Evolutionary conservation across 2,113 vertebrate genomes (phyloP), one percentile per base, ranked within the genome.

Genomic region (Nettapus auritus): DNA sequence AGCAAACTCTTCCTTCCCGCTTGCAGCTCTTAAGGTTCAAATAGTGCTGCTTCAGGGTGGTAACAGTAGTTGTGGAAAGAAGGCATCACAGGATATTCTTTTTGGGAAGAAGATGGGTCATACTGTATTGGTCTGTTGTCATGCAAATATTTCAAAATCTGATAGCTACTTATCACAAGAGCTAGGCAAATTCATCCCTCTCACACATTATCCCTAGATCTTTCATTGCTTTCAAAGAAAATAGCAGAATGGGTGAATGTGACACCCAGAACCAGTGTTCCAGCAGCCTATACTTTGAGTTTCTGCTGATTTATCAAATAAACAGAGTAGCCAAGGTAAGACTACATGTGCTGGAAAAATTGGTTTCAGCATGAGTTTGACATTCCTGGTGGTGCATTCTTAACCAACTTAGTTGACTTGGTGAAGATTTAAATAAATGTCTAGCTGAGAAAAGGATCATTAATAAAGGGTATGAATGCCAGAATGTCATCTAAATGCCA

Each of bases 121-220:
- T 83, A 57, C 80, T 70, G 94, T 88, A 85, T 62, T 93, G 86
- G 86, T n/a, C 64, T 73, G 57, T 91, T 98, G 93, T 93, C 92
- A 97, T 97, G 96, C 96, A 97, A 96, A 97, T 96, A 57, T 12
- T 63, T 91, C 83, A 82, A 57, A 93, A 92, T 79, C 91, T 69
- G 96, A 93, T 97, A 89, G 91, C 88, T 86, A 62, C 95, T 87
- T 95, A 71, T 93, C 93, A 83, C 57, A 82, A 82, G 82, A 77
- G 71, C 48, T 80, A 89, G 86, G 82, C 83, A 89, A 70, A 57
- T 53, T 52, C 89, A 69, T 95, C 90, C 88, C 48, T 86, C 13
- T 79, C 83, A 73, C 67, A 44, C 19, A 1, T 26, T 56, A 60
- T 84, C 46, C 68, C 38, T 68, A 88, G 60, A 74, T 26, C 26